These are phyloP conservation scores for Leuciscus waleckii DNA, from an alignment of 2,797 vertebrate genomes.

Conservation along the genomic window DNA sequence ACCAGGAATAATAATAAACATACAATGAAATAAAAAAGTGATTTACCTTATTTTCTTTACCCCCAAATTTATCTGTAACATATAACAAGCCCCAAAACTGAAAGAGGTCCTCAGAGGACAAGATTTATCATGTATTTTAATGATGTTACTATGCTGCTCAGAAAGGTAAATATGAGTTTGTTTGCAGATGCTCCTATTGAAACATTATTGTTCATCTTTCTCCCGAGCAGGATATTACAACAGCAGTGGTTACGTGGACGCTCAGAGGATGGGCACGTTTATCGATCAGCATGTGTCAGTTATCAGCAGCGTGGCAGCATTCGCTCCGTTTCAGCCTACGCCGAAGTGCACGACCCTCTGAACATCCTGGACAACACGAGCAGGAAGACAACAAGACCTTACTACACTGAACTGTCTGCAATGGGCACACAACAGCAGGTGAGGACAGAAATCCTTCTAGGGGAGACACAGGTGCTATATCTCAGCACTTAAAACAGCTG, in stretches of 20 bases:
- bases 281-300: slow-evolving; percentile 98
- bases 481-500: not conserved
- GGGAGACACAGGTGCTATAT: not conserved
- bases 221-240: slow-evolving; percentile 85
- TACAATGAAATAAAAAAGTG: not conserved
- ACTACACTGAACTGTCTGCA: slow-evolving; percentile 82
- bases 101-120: not conserved
- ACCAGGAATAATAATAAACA: not conserved
- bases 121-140: not conserved
- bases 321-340: slow-evolving; percentile 82
- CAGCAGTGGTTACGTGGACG: slow-evolving; percentile 84
- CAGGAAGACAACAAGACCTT: slow-evolving; percentile 81
- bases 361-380: slow-evolving; percentile 90
- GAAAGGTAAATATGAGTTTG: not conserved
- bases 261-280: slow-evolving; percentile 87
- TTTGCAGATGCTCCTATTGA: not conserved
- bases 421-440: slow-evolving; percentile 79
- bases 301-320: slow-evolving; percentile 92
- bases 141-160: not conserved
- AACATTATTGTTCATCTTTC: not conserved
- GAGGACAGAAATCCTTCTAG: slow-evolving; percentile 15
- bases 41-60: not conserved
- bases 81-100: not conserved
- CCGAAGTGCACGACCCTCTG: slow-evolving; percentile 92
- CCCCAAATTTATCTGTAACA: not conserved